Evolutionary conservation across 2,888 invertebrate genomes (phyloP), one percentile per base, ranked within the genome.

Genomic region (Nebria brevicollis): DNA sequence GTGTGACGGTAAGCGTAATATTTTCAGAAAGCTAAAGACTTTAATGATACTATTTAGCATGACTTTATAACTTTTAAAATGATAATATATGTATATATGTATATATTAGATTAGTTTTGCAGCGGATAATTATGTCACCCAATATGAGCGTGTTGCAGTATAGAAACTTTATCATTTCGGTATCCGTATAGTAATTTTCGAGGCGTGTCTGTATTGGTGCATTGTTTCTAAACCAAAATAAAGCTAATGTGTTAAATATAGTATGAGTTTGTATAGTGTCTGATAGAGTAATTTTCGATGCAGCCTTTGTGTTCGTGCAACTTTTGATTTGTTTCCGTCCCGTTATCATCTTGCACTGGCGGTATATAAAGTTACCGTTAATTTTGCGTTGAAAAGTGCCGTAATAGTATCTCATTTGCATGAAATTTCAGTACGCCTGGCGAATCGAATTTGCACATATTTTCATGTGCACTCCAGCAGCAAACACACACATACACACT

Each of bases 401-500:
- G 72, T 54, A 54, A 54, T 54, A 54, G 54, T 54, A 54, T 72
- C 72, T 72, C 65, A 77, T 77, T 77, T 77, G 77, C 77, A 77
- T 77, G 77, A 72, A 65, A 72, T 77, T 77, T 72, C 72, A 72
- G 15, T 77, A 64, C 77, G 77, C 72, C 72, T 77, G 65, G 72
- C 64, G 77, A 77, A 77, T 77, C 77, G 77, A 72, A 77, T 77
- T 77, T 77, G 77, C 77, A 77, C 77, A 77, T 77, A 77, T 77
- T 77, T 77, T 77, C 72, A 64, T 72, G 72, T 77, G 26, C 26
- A 68, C 54, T 13, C 54, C 13, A 54, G 54, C 54, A 54, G 54
- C 13, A 54, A 54, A 54, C 54, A 54, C 54, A 11, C 54, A 54
- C 13, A 8, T 6, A 43, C 10, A 43, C 7, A 43, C 10, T 11